These are phyloP conservation scores for Sphaerophoria taeniata DNA, from an alignment of 2,888 invertebrate genomes.

Conservation along the genomic window DNA sequence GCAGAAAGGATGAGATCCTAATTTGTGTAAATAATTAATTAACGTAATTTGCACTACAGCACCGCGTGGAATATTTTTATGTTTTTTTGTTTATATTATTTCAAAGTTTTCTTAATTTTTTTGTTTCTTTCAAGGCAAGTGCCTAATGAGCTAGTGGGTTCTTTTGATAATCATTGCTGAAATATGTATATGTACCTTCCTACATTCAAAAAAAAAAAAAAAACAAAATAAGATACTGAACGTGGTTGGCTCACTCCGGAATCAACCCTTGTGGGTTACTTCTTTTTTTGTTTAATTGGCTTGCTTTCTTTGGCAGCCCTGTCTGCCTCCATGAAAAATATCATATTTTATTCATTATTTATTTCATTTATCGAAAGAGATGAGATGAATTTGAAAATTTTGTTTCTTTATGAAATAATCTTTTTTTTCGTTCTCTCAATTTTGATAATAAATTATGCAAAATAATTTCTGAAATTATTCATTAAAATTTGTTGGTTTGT, in stretches of 20 bases:
- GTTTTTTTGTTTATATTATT: background rate
- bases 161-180: slow-evolving; percentile 50
- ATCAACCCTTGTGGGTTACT: slow-evolving; percentile 16
- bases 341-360: slow-evolving; percentile 27
- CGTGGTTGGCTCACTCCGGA: background rate
- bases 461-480: background rate
- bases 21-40: slow-evolving; percentile 71
- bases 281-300: slow-evolving; percentile 38
- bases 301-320: background rate
- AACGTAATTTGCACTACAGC: slow-evolving; percentile 59
- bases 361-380: background rate
- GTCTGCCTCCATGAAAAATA: background rate
- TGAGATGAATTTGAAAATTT: slow-evolving; percentile 17
- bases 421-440: background rate
- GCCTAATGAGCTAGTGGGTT: slow-evolving; percentile 65
- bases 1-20: slow-evolving; percentile 42
- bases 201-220: background rate
- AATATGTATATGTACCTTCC: background rate
- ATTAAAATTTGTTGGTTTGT: too few relatives aligned
- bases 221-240: background rate
- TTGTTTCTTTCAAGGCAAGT: slow-evolving; percentile 22
- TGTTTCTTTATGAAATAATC: background rate
- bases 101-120: slow-evolving; percentile 32
- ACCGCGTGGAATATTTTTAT: slow-evolving; percentile 28
- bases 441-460: slow-evolving; percentile 17